Percentiles rank a stretch among this genome's conserved stretches.
phyloP scores from a whole-genome alignment of 2,888 invertebrate genomes.

The Autographa gamma region DNA sequence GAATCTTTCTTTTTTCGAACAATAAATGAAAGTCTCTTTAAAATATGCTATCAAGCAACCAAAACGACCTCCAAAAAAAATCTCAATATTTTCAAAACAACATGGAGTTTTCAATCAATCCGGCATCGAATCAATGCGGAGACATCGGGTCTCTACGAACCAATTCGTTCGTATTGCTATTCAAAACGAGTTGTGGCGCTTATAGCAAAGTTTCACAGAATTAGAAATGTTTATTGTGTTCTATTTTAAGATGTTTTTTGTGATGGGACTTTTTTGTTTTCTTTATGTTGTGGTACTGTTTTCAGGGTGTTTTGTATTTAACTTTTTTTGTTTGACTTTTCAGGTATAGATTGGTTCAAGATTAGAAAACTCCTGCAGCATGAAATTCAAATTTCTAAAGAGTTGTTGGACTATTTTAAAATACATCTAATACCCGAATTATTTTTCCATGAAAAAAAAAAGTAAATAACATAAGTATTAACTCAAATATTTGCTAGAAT shows the following conservation, averaged over 20 bases:
- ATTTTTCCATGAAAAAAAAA: no score
- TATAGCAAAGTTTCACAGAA: slow-evolving; percentile 52
- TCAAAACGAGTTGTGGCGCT: slow-evolving; percentile 59
- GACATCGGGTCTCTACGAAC: slow-evolving; percentile 45
- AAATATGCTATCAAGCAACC: background rate
- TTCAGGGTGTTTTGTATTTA: background rate
- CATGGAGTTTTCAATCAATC: slow-evolving; percentile 66
- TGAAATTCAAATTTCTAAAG: no score
- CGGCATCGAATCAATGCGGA: slow-evolving; percentile 51
- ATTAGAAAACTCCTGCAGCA: no score
- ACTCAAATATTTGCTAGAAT: no score
- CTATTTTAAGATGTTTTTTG: slow-evolving; percentile 46
- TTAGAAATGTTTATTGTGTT: slow-evolving; percentile 58
- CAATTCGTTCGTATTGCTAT: slow-evolving; percentile 59
- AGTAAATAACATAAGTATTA: no score
- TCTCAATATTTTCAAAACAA: slow-evolving; percentile 26
- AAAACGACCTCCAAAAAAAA: background rate
- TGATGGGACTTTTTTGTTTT: slow-evolving; percentile 42
- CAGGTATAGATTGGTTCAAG: no score
- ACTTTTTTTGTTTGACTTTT: no score
- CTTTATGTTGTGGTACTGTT: slow-evolving; percentile 1
- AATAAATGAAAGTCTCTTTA: no score
- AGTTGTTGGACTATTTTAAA: no score
- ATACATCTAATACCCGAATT: no score
- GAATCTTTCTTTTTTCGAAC: no score